Percentiles rank a stretch among this genome's conserved stretches.
Evolutionary conservation across 2,113 vertebrate genomes (phyloP).

Genomic region (Tinamus guttatus): DNA sequence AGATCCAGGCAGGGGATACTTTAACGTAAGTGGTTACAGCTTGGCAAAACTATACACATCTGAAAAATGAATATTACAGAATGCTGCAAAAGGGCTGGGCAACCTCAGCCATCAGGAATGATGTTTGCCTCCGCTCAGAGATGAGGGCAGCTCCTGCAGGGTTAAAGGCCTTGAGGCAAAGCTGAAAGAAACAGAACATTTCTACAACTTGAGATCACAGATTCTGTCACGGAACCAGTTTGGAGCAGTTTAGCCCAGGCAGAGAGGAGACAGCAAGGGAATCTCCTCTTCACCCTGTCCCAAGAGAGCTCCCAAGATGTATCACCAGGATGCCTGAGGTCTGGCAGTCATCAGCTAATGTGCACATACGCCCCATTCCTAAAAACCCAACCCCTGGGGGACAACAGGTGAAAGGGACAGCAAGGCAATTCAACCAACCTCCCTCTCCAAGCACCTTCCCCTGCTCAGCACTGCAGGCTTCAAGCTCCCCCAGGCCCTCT

Average conservation of each 20-base stretch:
- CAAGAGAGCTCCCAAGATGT: neutral
- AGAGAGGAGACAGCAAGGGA: neutral
- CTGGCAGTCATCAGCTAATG: neutral
- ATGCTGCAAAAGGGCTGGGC: neutral
- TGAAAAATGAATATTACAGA: neutral
- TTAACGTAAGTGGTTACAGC: neutral
- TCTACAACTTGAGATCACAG: neutral
- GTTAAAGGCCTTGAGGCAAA: neutral
- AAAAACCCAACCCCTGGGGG: neutral
- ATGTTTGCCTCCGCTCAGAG: neutral
- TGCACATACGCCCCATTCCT: slow-evolving; percentile 9
- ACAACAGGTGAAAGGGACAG: neutral
- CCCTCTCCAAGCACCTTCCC: slow-evolving; percentile 2
- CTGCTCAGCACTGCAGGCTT: slow-evolving; percentile 34
- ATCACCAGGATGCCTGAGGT: neutral
- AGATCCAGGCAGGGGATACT: neutral
- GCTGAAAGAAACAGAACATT: neutral
- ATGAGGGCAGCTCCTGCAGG: neutral
- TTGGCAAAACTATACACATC: neutral
- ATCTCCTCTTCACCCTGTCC: neutral
- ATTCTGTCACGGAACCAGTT: neutral
- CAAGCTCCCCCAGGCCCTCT: slow-evolving; percentile 18
- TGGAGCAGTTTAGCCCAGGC: neutral
- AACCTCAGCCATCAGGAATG: neutral
- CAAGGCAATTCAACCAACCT: slow-evolving; percentile 23